Evolutionary conservation across 2,888 invertebrate genomes (phyloP).

Genomic region (Neocrepidodera transversa): DNA sequence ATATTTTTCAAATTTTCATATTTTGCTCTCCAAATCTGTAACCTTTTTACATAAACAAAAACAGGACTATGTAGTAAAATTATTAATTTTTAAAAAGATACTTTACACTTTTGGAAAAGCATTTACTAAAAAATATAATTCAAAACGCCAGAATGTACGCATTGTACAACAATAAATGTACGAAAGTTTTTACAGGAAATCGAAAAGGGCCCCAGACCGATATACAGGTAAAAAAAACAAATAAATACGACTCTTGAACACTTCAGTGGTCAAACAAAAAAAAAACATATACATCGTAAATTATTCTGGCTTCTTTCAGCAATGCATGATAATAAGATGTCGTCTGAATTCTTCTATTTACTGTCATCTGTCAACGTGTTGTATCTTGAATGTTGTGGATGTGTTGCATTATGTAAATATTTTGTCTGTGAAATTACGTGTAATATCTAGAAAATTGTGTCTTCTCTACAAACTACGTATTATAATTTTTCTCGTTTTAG

Average conservation of each 20-base stretch:
- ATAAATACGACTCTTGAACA: conserved; percentile 1
- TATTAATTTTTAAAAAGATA: no score
- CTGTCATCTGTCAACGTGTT: conserved; percentile 23
- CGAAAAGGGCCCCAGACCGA: conserved; percentile 11
- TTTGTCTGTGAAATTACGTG: conserved; percentile 2
- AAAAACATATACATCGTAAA: conserved; percentile 4
- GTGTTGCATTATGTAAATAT: conserved; percentile 35
- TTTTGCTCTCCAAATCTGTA: no score
- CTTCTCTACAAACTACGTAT: background rate
- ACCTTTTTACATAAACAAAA: no score
- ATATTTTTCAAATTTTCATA: no score
- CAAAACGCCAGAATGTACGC: no score
- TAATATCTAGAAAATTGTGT: background rate
- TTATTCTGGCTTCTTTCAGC: conserved; percentile 20
- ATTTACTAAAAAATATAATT: no score
- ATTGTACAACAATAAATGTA: no score
- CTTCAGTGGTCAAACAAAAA: conserved; percentile 2
- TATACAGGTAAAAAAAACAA: conserved; percentile 22
- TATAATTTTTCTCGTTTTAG: no score
- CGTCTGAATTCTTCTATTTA: background rate
- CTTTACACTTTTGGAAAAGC: no score
- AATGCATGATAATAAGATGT: conserved; percentile 30
- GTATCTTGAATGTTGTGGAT: conserved; percentile 34
- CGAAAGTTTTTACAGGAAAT: conserved; percentile 9
- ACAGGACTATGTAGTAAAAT: no score